Percentiles rank a stretch among this genome's conserved stretches.
Evolutionary conservation across 2,113 vertebrate genomes (phyloP).

Genomic region (Microcebus griseorufus): DNA sequence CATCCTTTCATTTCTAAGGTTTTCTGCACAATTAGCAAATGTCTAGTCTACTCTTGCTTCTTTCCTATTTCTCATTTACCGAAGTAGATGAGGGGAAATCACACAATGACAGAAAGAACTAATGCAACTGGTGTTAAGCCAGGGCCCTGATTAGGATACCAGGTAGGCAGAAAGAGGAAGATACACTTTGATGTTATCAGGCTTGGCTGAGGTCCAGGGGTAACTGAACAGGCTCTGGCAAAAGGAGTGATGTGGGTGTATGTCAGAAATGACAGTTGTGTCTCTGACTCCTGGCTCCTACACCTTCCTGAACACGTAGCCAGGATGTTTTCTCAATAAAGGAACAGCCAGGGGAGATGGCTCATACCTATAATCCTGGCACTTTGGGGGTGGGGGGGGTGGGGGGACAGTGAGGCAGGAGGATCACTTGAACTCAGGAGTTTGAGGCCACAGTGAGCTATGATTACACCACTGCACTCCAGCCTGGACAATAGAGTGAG

Average conservation of each 20-base stretch:
- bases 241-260: too few relatives aligned
- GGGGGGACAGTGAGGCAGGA: too few relatives aligned
- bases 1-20: not conserved
- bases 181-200: not conserved
- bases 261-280: not conserved
- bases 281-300: not conserved
- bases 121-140: not conserved
- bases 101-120: not conserved
- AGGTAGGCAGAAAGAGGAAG: not conserved
- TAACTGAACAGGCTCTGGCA: not conserved
- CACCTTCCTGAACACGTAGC: not conserved
- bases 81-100: not conserved
- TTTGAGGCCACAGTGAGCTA: too few relatives aligned
- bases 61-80: not conserved
- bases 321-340: not conserved
- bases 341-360: not conserved
- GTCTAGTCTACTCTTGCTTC: not conserved
- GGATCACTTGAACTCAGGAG: too few relatives aligned
- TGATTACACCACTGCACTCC: too few relatives aligned
- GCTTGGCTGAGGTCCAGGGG: not conserved
- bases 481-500: too few relatives aligned
- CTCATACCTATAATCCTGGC: too few relatives aligned
- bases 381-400: too few relatives aligned
- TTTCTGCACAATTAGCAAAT: not conserved
- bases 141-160: not conserved